Base-by-base conservation (phyloP, 1,140 invertebrate species). In the Copidosoma floridanum region DNA sequence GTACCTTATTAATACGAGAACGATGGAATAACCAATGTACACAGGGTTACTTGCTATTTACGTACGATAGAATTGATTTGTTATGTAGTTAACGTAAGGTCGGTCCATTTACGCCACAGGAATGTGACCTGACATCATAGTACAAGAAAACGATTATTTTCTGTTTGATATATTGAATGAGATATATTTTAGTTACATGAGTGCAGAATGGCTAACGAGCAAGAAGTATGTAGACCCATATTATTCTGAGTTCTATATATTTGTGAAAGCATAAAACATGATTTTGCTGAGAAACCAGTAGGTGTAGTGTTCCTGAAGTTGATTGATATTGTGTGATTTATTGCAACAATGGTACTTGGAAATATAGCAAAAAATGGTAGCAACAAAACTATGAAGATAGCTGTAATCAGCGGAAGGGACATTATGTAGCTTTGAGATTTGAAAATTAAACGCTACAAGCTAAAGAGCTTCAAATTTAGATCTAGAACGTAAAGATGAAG, bases 111-210 rank as follows among this genome's bases (percentile, higher is more conserved):
- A 54, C 52, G 24, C 24, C 2, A 32, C 29, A 16, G 35, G 40
- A 54, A 54, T 54, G 38, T 54, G 21, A 54, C 52, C 50, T 61
- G 38, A 18, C 51, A 59, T 44, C 44, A 62, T 46, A 64, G 63
- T 69, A 69, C 56, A 68, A 71, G 58, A 64, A 54, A 52, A 66
- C 24, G 43, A 29, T 60, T 65, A 64, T 57, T 61, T 62, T 71
- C n/a, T 29, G 38, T 69, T 68, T 67, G 24, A 54, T 12, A 43
- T 16, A 43, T 54, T 63, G n/a, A 14, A 67, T 38, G 48, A 64
- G 64, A 61, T 67, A 64, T 67, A 67, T 68, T 62, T 68, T 63
- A 63, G 29, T 64, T 70, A 65, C 37, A 44, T 44, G 38, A 43
- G 46, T 64, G 60, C 50, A n/a, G 44, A 60, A 41, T 21, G 46